Evolutionary conservation across 64 coral and sea anemone species (phyloP).

Genomic region (Cladopsammia gracilis): DNA sequence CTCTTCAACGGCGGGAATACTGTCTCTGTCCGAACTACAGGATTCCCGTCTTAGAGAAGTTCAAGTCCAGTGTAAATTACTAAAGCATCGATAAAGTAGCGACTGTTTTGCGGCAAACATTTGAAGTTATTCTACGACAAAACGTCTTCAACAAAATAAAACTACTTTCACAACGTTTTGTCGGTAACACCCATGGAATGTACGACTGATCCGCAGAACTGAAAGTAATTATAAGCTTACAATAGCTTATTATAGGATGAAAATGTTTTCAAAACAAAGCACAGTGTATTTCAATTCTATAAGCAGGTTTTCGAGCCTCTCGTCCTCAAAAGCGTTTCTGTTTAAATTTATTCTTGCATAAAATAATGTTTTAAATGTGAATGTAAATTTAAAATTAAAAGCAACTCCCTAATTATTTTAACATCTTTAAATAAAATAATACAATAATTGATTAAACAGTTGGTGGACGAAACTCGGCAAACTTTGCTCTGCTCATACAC

Average conservation of each 20-base stretch:
- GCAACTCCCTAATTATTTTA: neutral
- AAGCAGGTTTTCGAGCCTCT: neutral
- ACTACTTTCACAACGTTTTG: too few relatives aligned
- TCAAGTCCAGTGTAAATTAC: too few relatives aligned
- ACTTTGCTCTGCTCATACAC: neutral
- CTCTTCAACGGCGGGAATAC: too few relatives aligned
- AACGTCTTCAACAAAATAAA: too few relatives aligned
- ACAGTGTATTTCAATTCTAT: neutral
- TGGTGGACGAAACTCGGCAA: neutral
- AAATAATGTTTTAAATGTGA: neutral
- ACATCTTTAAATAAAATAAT: neutral
- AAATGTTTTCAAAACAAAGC: neutral
- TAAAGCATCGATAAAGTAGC: too few relatives aligned
- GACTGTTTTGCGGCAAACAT: too few relatives aligned
- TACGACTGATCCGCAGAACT: too few relatives aligned
- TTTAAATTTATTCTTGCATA: neutral
- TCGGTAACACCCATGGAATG: too few relatives aligned
- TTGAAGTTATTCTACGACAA: too few relatives aligned
- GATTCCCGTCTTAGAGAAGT: too few relatives aligned
- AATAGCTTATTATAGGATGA: neutral
- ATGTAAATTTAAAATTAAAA: neutral
- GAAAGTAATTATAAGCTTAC: neutral
- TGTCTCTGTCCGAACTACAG: too few relatives aligned
- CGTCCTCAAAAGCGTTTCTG: too few relatives aligned
- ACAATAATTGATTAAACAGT: neutral